Evolutionary conservation across 2,888 invertebrate species (phyloP).

Genomic region (Amblyjoppa fuscipennis): DNA sequence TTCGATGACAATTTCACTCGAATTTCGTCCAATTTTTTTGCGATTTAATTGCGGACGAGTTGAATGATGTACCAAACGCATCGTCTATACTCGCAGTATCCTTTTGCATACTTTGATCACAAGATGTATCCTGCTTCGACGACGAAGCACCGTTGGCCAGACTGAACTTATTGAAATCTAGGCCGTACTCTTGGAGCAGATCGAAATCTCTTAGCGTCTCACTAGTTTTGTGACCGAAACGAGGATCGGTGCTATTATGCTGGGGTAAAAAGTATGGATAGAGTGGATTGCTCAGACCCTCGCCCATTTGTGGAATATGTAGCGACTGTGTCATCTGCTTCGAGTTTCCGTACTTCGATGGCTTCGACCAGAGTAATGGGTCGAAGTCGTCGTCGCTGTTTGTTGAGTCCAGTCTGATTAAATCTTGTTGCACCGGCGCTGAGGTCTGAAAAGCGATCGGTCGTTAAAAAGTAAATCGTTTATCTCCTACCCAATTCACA

Average conservation of each 20-base stretch:
- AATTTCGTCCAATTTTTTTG: slow-evolving; percentile 88
- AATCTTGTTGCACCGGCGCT: slow-evolving; percentile 86
- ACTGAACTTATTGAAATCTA: slow-evolving; percentile 88
- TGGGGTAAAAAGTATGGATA: slow-evolving; percentile 86
- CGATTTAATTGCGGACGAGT: slow-evolving; percentile 84
- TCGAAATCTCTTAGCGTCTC: slow-evolving; percentile 87
- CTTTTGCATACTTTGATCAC: slow-evolving; percentile 74
- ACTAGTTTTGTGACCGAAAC: slow-evolving; percentile 65
- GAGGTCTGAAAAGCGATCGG: slow-evolving; percentile 72
- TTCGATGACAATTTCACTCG: slow-evolving; percentile 82
- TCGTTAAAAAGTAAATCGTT: slow-evolving; percentile 1
- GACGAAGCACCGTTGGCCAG: slow-evolving; percentile 81
- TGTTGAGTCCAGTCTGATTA: slow-evolving; percentile 89
- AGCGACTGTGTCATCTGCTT: slow-evolving; percentile 84
- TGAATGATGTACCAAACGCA: slow-evolving; percentile 81
- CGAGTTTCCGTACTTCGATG: slow-evolving; percentile 81
- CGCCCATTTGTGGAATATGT: slow-evolving; percentile 81
- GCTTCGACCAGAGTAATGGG: slow-evolving; percentile 87
- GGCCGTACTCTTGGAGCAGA: slow-evolving; percentile 90
- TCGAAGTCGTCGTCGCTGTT: slow-evolving; percentile 90
- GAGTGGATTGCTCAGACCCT: slow-evolving; percentile 85
- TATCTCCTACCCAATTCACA: neutral
- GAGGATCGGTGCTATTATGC: slow-evolving; percentile 72
- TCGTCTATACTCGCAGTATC: slow-evolving; percentile 80
- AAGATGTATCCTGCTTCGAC: slow-evolving; percentile 71